Evolutionary conservation across 2,888 invertebrate species (phyloP).

Genomic region (Unio pictorum): DNA sequence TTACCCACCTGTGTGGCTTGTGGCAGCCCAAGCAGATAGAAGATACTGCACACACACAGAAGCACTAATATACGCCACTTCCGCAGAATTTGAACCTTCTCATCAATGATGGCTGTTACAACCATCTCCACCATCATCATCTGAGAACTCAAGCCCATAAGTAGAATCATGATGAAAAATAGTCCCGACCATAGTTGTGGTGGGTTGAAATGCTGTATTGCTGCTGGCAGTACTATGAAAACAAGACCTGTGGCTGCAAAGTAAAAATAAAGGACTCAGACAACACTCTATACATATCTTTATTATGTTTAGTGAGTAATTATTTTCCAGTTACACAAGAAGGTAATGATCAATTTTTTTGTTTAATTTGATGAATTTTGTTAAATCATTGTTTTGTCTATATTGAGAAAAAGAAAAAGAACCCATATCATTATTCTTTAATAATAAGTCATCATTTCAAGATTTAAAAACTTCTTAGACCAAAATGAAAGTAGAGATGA

Average conservation of each 20-base stretch:
- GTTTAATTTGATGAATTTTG: no score
- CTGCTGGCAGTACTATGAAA: conserved; percentile 60
- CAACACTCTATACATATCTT: neutral
- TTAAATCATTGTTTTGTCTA: no score
- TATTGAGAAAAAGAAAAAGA: no score
- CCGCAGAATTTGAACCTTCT: conserved; percentile 36
- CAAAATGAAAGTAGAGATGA: no score
- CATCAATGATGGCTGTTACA: conserved; percentile 56
- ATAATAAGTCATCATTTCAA: no score
- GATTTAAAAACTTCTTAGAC: no score
- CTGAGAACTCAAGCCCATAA: conserved; percentile 59
- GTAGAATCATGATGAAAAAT: conserved; percentile 60
- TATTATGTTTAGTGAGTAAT: no score
- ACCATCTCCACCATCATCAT: conserved; percentile 54
- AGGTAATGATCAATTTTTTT: no score
- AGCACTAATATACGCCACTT: conserved; percentile 73
- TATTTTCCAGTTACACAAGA: no score
- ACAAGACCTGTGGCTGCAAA: conserved; percentile 60
- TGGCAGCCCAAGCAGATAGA: conserved; percentile 81
- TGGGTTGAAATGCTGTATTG: conserved; percentile 53
- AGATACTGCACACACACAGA: conserved; percentile 78
- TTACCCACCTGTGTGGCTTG: conserved; percentile 78
- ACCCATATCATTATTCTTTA: no score
- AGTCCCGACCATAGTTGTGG: conserved; percentile 62
- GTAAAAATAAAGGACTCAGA: conserved; percentile 1